Evolutionary conservation across 2,797 vertebrate species (phyloP).

Genomic region (Protosalanx chinensis): DNA sequence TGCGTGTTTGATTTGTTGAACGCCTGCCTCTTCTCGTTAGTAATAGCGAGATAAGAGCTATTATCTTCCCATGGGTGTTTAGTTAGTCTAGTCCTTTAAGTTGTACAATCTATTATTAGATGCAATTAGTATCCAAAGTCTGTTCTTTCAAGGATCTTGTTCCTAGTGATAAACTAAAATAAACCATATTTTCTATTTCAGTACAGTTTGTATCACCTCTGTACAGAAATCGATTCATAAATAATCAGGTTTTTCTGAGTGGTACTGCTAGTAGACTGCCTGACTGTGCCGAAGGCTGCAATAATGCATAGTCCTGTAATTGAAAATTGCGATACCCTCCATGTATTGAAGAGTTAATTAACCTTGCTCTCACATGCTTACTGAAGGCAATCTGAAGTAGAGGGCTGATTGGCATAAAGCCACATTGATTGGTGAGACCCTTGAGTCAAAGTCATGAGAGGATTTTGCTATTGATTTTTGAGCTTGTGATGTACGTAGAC

Average conservation of each 20-base stretch:
- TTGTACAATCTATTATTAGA: constrained; percentile 19
- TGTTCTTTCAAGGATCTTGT: not conserved
- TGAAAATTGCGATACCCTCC: constrained; percentile 22
- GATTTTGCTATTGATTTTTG: constrained; percentile 45
- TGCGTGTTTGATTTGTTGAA: not conserved
- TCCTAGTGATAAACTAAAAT: not conserved
- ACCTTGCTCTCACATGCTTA: constrained; percentile 59
- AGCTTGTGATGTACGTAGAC: constrained; percentile 27
- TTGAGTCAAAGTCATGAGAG: constrained; percentile 19
- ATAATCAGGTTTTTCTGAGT: constrained; percentile 4
- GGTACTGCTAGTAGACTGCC: constrained; percentile 39
- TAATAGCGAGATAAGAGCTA: constrained; percentile 2
- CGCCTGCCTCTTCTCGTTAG: not conserved
- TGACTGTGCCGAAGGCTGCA: constrained; percentile 29
- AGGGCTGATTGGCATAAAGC: constrained; percentile 57
- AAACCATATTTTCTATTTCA: constrained; percentile 2
- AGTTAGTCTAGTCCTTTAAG: constrained; percentile 18
- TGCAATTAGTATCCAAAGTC: constrained; percentile 21
- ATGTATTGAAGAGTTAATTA: constrained; percentile 45
- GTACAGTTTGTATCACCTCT: constrained; percentile 44
- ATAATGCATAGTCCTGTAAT: constrained; percentile 40
- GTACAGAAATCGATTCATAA: constrained; percentile 35
- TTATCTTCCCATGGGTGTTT: constrained; percentile 7
- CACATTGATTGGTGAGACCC: constrained; percentile 50
- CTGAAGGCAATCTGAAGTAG: constrained; percentile 44